Percentiles rank a stretch among this genome's conserved stretches.
Evolutionary conservation across 2,888 invertebrate genomes (phyloP).

Genomic region (Syrista parreyssii): DNA sequence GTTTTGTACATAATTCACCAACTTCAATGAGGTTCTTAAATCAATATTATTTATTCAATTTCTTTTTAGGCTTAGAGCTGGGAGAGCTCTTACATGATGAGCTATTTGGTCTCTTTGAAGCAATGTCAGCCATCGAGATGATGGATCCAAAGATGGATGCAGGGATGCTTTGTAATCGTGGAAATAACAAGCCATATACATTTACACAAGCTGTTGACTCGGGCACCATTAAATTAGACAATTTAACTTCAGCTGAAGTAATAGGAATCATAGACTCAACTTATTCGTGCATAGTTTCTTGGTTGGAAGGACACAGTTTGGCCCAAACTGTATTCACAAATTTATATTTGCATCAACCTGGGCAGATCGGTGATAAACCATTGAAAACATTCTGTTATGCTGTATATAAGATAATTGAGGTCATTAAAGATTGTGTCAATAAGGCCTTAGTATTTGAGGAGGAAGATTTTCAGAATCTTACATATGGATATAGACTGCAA

Average conservation of each 20-base stretch:
- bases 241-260: conserved; percentile 81
- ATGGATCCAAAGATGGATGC: conserved; percentile 99
- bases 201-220: conserved; percentile 89
- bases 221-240: conserved; percentile 81
- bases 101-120: conserved; percentile 92
- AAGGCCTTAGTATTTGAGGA: conserved; percentile 92
- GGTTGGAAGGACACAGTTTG: conserved; percentile 96
- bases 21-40: neutral
- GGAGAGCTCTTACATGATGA: conserved; percentile 95
- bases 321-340: conserved; percentile 98
- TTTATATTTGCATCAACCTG: conserved; percentile 92
- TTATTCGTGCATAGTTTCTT: conserved; percentile 93
- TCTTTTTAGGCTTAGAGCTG: conserved; percentile 77
- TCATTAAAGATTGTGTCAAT: conserved; percentile 89
- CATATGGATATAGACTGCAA: conserved; percentile 88
- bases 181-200: conserved; percentile 84
- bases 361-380: conserved; percentile 83
- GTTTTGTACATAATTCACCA: neutral
- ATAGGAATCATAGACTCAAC: conserved; percentile 96
- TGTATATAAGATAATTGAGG: conserved; percentile 88
- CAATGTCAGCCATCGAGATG: conserved; percentile 99
- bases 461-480: conserved; percentile 95
- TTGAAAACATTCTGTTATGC: conserved; percentile 89
- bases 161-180: conserved; percentile 95
- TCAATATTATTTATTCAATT: neutral